Percentiles rank a stretch among this genome's conserved stretches.
phyloP scores from a whole-genome alignment of 2,113 vertebrate species.

The Corythoichthys intestinalis region DNA sequence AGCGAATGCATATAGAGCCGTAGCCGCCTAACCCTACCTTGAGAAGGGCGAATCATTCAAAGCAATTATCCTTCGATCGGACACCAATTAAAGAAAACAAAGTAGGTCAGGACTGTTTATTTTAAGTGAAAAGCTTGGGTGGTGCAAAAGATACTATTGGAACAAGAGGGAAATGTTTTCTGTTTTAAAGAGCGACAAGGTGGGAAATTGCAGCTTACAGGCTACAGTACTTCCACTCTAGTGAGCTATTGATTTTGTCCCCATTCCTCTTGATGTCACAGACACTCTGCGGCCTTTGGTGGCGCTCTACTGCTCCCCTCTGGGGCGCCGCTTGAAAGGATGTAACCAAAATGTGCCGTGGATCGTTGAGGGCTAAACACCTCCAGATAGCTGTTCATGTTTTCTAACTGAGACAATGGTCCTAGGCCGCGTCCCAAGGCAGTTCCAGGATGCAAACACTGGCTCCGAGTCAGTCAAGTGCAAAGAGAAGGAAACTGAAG shows the following conservation, averaged over 20 bases:
- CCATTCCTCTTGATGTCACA: slow-evolving; percentile 30
- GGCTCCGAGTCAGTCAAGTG: slow-evolving; percentile 32
- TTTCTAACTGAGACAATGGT: slow-evolving; percentile 62
- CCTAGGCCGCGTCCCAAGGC: slow-evolving; percentile 37
- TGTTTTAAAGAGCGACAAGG: slow-evolving; percentile 71
- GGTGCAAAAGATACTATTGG: slow-evolving; percentile 61
- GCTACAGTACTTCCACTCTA: slow-evolving; percentile 65
- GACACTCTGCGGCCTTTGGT: slow-evolving; percentile 48
- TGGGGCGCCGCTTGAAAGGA: slow-evolving; percentile 52
- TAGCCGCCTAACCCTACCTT: not conserved
- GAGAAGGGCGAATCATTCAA: slow-evolving; percentile 1
- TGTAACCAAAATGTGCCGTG: slow-evolving; percentile 45
- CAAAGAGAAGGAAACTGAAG: slow-evolving; percentile 23
- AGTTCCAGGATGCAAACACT: slow-evolving; percentile 37
- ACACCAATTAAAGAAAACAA: not conserved
- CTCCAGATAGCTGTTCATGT: slow-evolving; percentile 45
- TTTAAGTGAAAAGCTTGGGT: slow-evolving; percentile 20
- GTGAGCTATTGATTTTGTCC: slow-evolving; percentile 71
- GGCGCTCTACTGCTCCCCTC: slow-evolving; percentile 52
- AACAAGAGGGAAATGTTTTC: slow-evolving; percentile 57
- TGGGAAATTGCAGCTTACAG: slow-evolving; percentile 63
- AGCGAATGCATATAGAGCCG: slow-evolving; percentile 21
- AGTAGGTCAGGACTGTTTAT: not conserved
- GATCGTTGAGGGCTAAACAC: slow-evolving; percentile 54
- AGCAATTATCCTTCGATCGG: not conserved